A percentile compares a stretch with the other conserved stretches of the same genome.
These are phyloP conservation scores for Drosophila picticornis DNA, from an alignment of 2,888 invertebrate species.

Conservation along the genomic window DNA sequence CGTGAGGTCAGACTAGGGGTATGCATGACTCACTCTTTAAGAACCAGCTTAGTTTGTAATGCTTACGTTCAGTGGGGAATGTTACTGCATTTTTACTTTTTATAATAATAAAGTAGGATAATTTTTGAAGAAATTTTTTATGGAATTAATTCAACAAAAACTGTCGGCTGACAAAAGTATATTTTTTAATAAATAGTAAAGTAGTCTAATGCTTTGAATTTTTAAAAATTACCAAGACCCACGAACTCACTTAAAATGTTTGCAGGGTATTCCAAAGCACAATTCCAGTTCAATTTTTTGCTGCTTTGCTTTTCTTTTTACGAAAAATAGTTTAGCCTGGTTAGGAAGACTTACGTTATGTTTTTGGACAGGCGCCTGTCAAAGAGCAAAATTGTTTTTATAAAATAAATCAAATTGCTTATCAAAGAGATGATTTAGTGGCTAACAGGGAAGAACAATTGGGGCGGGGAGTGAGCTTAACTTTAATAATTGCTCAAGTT, in stretches of 20 bases:
- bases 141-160: not conserved
- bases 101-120: not conserved
- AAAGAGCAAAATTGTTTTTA: constrained; percentile 75
- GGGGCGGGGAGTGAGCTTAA: constrained; percentile 38
- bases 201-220: not conserved
- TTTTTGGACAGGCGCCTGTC: constrained; percentile 58
- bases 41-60: not conserved
- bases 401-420: constrained; percentile 80
- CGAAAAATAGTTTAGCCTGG: constrained; percentile 67
- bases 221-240: not conserved
- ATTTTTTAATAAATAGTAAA: not conserved
- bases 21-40: not conserved
- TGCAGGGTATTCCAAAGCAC: constrained; percentile 25
- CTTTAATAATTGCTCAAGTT: constrained; percentile 80
- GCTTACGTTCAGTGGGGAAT: not conserved
- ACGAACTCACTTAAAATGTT: no score
- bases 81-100: not conserved
- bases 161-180: no score
- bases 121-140: not conserved
- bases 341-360: constrained; percentile 51
- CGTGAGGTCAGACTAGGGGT: not conserved
- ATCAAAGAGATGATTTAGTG: constrained; percentile 79
- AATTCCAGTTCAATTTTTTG: not conserved
- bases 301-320: constrained; percentile 47
- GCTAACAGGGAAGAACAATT: constrained; percentile 11